These are phyloP conservation scores for Papilio gigon DNA, from an alignment of 2,888 invertebrate species.

Conservation along the genomic window DNA sequence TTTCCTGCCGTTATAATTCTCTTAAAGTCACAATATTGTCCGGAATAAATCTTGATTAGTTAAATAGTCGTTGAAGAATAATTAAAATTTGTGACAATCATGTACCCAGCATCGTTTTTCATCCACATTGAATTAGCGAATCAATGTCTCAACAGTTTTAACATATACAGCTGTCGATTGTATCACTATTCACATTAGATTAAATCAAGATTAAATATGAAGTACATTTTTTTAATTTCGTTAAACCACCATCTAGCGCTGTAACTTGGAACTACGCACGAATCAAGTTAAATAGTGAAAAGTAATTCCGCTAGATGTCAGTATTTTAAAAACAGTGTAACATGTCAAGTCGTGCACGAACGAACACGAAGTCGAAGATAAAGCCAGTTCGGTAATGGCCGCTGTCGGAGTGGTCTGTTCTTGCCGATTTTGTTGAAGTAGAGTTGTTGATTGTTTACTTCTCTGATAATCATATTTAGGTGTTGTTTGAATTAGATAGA, in stretches of 20 bases:
- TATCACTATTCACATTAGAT: no score
- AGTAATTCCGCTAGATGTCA: conserved; percentile 48
- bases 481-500: conserved; percentile 59
- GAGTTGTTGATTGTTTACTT: conserved; percentile 77
- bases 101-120: no score
- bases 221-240: neutral
- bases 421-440: conserved; percentile 52
- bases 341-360: conserved; percentile 53
- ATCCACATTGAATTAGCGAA: no score
- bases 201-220: no score
- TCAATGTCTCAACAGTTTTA: no score
- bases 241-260: conserved; percentile 28
- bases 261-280: neutral
- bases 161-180: no score
- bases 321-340: conserved; percentile 47
- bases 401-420: conserved; percentile 72
- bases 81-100: no score
- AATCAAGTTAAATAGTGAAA: neutral
- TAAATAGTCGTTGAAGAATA: no score
- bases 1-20: neutral
- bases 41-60: no score
- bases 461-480: conserved; percentile 69
- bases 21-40: neutral
- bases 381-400: conserved; percentile 79
- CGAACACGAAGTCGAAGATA: conserved; percentile 25